These are phyloP conservation scores for Paratilapia polleni DNA, from an alignment of 2,113 vertebrate species.

Conservation along the genomic window DNA sequence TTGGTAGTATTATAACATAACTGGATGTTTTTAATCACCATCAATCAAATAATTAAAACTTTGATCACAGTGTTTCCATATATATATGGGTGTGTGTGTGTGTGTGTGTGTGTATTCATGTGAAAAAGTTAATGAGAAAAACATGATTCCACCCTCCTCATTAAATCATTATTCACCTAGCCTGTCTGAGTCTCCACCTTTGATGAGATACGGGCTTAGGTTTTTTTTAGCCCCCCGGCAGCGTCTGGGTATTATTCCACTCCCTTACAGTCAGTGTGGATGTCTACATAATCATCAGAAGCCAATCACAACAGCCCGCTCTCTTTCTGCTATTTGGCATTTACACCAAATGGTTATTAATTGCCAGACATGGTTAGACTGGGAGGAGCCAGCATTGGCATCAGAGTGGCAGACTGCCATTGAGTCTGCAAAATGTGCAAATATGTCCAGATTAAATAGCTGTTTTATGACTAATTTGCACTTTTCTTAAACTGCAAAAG, in stretches of 20 bases:
- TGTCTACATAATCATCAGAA: conserved; percentile 1
- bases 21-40: not conserved
- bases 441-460: not conserved
- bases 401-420: conserved; percentile 7
- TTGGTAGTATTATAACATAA: not conserved
- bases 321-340: conserved; percentile 80
- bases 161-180: not conserved
- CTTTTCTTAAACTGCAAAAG: not conserved
- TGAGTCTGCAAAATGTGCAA: not conserved
- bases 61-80: not conserved
- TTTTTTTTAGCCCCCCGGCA: not conserved
- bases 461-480: not conserved
- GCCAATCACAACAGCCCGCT: not conserved
- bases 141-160: not conserved
- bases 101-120: not conserved
- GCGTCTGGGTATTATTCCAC: conserved; percentile 1
- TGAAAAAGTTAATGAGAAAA: not conserved
- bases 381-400: conserved; percentile 18
- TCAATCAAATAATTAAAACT: conserved; percentile 1
- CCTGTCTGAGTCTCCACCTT: not conserved
- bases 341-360: conserved; percentile 95
- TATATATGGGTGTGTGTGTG: not conserved
- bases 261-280: not conserved
- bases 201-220: not conserved
- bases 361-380: conserved; percentile 85